These are phyloP conservation scores for Nothoprocta perdicaria DNA, from an alignment of 2,113 vertebrate genomes.

Conservation along the genomic window DNA sequence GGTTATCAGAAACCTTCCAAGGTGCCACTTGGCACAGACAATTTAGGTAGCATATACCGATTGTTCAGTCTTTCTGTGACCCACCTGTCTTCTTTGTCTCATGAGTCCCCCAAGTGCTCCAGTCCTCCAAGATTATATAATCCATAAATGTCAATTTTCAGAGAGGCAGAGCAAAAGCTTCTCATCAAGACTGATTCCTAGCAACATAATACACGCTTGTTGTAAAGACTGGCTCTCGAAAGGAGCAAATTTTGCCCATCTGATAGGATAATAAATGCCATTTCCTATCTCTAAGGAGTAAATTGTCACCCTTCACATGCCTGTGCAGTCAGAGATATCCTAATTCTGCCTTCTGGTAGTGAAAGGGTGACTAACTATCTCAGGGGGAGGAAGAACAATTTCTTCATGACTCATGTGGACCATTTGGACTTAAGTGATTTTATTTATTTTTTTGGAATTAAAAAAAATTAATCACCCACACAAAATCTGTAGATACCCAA, in stretches of 20 bases:
- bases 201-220: not conserved
- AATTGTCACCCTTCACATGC: not conserved
- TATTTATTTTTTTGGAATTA: conserved; percentile 18
- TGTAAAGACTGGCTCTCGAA: not conserved
- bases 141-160: not conserved
- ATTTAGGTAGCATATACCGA: not conserved
- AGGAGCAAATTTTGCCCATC: not conserved
- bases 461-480: not conserved
- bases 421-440: conserved; percentile 23
- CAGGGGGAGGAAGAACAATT: not conserved
- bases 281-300: not conserved
- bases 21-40: not conserved
- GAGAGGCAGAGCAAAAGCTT: not conserved
- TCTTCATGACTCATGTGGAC: not conserved
- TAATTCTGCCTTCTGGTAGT: not conserved
- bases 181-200: not conserved
- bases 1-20: not conserved
- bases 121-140: not conserved
- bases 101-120: not conserved
- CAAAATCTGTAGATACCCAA: conserved; percentile 10
- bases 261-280: not conserved
- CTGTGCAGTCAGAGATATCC: not conserved
- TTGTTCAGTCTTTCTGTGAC: not conserved
- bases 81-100: not conserved
- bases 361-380: conserved; percentile 4